phyloP scores from a whole-genome alignment of 2,797 vertebrate species.

The Fratercula arctica region DNA sequence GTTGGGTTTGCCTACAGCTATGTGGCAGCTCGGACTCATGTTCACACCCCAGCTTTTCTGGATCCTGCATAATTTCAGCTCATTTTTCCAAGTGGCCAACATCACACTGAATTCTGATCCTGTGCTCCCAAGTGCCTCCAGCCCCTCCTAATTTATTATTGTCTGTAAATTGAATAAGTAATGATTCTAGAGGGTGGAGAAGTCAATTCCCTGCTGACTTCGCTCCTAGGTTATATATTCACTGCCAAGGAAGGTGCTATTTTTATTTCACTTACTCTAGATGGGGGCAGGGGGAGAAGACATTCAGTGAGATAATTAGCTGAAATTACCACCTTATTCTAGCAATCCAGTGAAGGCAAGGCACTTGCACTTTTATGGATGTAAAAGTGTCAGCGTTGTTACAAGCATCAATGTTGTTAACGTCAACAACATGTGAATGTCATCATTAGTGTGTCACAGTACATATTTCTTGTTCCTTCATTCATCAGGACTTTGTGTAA shows the following conservation, averaged over 20 bases:
- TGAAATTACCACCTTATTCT: not conserved
- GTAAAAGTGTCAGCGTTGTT: not conserved
- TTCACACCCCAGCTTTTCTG: not conserved
- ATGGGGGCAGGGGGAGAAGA: not conserved
- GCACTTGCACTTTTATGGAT: not conserved
- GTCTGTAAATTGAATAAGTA: not conserved
- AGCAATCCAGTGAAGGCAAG: not conserved
- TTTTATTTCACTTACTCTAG: not conserved
- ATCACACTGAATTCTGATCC: not conserved
- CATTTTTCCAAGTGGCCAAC: not conserved
- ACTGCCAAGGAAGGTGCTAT: not conserved
- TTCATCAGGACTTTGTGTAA: not conserved
- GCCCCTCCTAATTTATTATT: not conserved
- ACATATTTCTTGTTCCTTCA: not conserved
- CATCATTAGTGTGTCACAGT: not conserved
- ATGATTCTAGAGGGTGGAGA: not conserved
- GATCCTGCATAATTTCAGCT: not conserved
- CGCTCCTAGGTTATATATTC: not conserved
- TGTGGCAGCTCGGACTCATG: not conserved
- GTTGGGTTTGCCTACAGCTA: not conserved
- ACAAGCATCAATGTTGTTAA: not conserved
- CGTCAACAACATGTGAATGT: not conserved
- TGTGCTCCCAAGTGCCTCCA: not conserved
- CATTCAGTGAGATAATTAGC: not conserved
- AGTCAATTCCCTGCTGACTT: not conserved